Percentiles rank a stretch among this genome's conserved stretches.
Conservation (phyloP, 1,140 invertebrate genomes). For the Drosophila repletoides region DNA sequence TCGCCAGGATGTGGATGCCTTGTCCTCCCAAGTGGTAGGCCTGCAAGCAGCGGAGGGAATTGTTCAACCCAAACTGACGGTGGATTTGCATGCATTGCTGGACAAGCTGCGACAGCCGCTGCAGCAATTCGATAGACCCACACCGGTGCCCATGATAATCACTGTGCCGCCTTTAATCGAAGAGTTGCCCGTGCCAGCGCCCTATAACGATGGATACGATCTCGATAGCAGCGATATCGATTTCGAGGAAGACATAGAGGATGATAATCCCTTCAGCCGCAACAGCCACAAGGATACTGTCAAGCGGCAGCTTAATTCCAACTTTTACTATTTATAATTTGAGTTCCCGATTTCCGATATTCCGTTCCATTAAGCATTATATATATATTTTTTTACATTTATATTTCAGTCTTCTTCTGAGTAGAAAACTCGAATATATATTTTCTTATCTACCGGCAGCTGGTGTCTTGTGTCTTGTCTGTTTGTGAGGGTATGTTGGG, state of each 20-base stretch:
- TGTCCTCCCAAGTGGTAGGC: slow-evolving; percentile 80
- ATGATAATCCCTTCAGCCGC: not conserved
- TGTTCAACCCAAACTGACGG: slow-evolving; percentile 59
- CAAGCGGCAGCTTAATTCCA: not conserved
- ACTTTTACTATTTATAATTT: not conserved
- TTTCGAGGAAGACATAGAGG: no score
- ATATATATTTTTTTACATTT: slow-evolving; percentile 21
- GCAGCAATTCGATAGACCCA: slow-evolving; percentile 59
- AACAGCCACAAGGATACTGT: slow-evolving; percentile 2
- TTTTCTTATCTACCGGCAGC: slow-evolving; percentile 7
- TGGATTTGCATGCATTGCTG: slow-evolving; percentile 65
- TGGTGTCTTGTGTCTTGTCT: not conserved
- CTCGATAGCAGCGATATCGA: no score
- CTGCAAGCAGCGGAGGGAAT: slow-evolving; percentile 81
- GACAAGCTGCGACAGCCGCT: slow-evolving; percentile 73
- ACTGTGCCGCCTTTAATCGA: slow-evolving; percentile 12
- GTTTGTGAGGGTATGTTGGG: slow-evolving; percentile 25
- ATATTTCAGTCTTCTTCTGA: not conserved
- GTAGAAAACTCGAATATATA: not conserved
- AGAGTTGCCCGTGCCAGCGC: not conserved
- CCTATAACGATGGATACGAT: not conserved
- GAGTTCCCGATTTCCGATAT: not conserved
- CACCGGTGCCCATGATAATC: slow-evolving; percentile 57
- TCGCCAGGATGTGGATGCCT: slow-evolving; percentile 74
- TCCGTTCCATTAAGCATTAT: not conserved